A percentile compares a stretch with the other conserved stretches of the same genome.
These are phyloP conservation scores for Eupithecia abbreviata DNA, from an alignment of 2,888 invertebrate genomes.

Conservation along the genomic window DNA sequence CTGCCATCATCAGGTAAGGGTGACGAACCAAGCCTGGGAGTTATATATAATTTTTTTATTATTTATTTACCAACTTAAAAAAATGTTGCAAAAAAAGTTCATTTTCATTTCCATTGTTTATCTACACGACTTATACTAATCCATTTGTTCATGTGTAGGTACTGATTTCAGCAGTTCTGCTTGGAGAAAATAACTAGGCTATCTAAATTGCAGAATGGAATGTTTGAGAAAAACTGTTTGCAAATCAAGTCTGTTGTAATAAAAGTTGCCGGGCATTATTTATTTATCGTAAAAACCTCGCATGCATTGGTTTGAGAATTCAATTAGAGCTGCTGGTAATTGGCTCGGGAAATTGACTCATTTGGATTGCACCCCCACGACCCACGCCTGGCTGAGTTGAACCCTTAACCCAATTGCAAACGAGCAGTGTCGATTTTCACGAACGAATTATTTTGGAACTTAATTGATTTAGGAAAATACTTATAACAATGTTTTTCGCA, in stretches of 20 bases:
- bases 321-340: constrained; percentile 53
- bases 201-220: neutral
- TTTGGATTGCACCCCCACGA: constrained; percentile 19
- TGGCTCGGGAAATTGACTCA: constrained; percentile 54
- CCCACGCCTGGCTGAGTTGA: neutral
- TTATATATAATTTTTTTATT: no score
- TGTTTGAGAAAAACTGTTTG: neutral
- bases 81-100: no score
- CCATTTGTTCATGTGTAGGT: no score
- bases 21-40: neutral
- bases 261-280: neutral
- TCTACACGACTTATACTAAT: no score
- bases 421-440: neutral
- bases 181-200: no score
- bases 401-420: neutral
- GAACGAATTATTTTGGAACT: neutral
- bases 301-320: constrained; percentile 22
- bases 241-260: no score
- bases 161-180: no score
- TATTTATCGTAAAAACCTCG: neutral
- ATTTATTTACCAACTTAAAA: no score
- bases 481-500: neutral
- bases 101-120: no score
- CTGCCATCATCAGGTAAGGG: constrained; percentile 61
- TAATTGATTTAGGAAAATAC: neutral